phyloP scores from a whole-genome alignment of 2,888 invertebrate species.

The Mamestra brassicae region DNA sequence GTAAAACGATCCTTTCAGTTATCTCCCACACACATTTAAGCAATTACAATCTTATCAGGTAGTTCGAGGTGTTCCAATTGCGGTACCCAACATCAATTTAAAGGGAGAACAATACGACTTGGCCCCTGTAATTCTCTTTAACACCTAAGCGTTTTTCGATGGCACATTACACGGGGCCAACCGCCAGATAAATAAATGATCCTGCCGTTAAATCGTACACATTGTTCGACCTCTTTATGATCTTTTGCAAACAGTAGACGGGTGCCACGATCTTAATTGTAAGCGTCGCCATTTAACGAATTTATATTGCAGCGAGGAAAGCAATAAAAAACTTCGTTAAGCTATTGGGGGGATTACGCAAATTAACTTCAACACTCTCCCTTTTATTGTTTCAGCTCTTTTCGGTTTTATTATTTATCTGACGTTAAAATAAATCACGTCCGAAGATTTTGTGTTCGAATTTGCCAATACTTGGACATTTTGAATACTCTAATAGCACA shows the following conservation, averaged over 20 bases:
- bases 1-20: conserved; percentile 25
- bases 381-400: conserved; percentile 62
- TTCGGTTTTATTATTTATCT: conserved; percentile 47
- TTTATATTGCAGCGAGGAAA: conserved; percentile 64
- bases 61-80: conserved; percentile 45
- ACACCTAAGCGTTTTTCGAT: conserved; percentile 79
- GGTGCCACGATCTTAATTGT: conserved; percentile 58
- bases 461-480: background rate
- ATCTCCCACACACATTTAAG: conserved; percentile 40
- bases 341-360: conserved; percentile 64
- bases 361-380: conserved; percentile 63
- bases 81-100: conserved; percentile 72
- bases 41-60: conserved; percentile 61
- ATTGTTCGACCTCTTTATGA: conserved; percentile 70
- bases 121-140: conserved; percentile 72
- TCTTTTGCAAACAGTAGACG: conserved; percentile 59
- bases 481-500: conserved; percentile 7
- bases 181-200: conserved; percentile 73
- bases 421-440: conserved; percentile 15
- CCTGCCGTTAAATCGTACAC: conserved; percentile 67
- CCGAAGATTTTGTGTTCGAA: background rate
- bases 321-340: conserved; percentile 65
- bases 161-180: conserved; percentile 71
- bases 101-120: conserved; percentile 70
- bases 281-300: conserved; percentile 59